These are phyloP conservation scores for Zosterops lateralis DNA, from an alignment of 2,113 vertebrate genomes.

Conservation along the genomic window DNA sequence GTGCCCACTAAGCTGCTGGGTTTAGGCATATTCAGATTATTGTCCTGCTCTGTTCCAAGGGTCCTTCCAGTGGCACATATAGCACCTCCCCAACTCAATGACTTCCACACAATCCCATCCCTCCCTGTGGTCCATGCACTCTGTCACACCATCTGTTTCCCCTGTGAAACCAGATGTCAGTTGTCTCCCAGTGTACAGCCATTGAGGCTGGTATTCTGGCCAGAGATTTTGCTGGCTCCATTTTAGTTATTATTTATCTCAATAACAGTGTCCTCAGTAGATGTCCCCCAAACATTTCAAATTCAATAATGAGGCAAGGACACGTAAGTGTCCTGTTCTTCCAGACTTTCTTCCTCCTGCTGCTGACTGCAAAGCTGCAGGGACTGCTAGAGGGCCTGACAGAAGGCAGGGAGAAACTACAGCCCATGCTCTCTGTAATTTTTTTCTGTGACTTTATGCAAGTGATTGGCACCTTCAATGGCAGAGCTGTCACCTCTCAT, in stretches of 20 bases:
- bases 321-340: background rate
- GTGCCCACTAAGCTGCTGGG: background rate
- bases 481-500: constrained; percentile 40
- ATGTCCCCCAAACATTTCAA: background rate
- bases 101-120: background rate
- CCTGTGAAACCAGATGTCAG: background rate
- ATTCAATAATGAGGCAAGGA: background rate
- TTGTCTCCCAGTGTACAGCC: background rate
- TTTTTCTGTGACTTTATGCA: background rate
- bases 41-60: background rate
- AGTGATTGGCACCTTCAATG: constrained; percentile 41
- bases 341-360: background rate
- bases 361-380: background rate
- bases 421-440: background rate
- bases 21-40: background rate
- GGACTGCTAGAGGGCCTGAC: background rate
- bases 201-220: background rate
- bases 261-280: background rate
- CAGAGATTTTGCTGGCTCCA: background rate
- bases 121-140: background rate
- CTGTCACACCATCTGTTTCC: background rate
- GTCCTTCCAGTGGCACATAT: background rate
- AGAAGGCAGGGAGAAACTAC: background rate
- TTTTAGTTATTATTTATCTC: background rate
- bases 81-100: rapidly evolving